Conservation (phyloP, 2,797 vertebrate species). For the Xenentodon cancila region DNA sequence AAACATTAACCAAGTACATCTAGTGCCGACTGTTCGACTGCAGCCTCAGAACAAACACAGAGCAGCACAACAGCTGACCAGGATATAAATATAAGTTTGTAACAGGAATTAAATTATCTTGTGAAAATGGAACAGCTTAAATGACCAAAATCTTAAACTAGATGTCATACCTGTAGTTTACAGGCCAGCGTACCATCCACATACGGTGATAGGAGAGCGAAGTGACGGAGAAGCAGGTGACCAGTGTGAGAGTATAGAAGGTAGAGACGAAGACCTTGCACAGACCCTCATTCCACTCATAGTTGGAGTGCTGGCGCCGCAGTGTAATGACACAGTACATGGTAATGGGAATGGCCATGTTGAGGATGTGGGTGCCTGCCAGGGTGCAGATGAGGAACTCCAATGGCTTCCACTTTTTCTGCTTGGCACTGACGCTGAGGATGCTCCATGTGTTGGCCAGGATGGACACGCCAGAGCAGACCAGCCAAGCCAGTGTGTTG, state of each 20-base stretch:
- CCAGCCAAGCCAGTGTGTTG: constrained; percentile 93
- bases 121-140: too few relatives aligned
- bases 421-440: constrained; percentile 93
- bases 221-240: constrained; percentile 95
- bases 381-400: constrained; percentile 93
- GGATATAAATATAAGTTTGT: too few relatives aligned
- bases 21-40: too few relatives aligned
- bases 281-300: constrained; percentile 94
- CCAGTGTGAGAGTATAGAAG: constrained; percentile 94
- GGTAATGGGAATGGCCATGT: constrained; percentile 91
- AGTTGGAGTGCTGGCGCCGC: constrained; percentile 86
- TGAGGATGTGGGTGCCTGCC: constrained; percentile 94
- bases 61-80: too few relatives aligned
- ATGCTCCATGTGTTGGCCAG: constrained; percentile 95
- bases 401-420: constrained; percentile 96
- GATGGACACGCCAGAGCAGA: constrained; percentile 90
- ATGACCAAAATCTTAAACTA: neutral
- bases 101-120: too few relatives aligned
- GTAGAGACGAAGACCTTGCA: constrained; percentile 96
- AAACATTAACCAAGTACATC: too few relatives aligned
- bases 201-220: constrained; percentile 96
- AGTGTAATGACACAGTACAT: constrained; percentile 92
- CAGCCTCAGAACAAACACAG: too few relatives aligned
- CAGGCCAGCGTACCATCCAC: constrained; percentile 98
- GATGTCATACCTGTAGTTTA: constrained; percentile 89